Conservation (phyloP, 2,888 invertebrate genomes). For the Thereva unica region DNA sequence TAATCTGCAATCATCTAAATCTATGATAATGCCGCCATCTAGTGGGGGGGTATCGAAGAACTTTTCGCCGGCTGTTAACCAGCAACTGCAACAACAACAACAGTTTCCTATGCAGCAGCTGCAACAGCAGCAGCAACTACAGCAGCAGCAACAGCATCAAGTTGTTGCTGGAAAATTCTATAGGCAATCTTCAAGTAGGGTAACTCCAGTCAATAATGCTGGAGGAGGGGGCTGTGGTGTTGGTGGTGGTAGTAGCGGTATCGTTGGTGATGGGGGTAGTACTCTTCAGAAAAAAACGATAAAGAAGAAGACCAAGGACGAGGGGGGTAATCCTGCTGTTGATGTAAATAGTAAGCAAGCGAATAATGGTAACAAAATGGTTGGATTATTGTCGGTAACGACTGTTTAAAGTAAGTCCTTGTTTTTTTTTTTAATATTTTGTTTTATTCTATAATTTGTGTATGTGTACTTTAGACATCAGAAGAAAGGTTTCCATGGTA, state of each 20-base stretch:
- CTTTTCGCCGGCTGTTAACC: constrained; percentile 57
- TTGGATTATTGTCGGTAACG: constrained; percentile 63
- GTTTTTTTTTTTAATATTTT: too few relatives aligned
- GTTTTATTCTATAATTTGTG: too few relatives aligned
- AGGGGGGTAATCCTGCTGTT: constrained; percentile 4
- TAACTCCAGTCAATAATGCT: not conserved
- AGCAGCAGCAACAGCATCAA: constrained; percentile 45
- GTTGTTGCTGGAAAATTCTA: constrained; percentile 25
- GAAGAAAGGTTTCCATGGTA: not conserved
- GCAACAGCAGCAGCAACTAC: constrained; percentile 45
- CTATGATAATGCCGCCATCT: constrained; percentile 16
- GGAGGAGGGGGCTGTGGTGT: not conserved
- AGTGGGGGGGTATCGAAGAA: not conserved
- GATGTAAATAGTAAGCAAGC: constrained; percentile 12
- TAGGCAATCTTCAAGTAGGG: not conserved
- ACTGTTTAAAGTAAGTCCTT: constrained; percentile 55
- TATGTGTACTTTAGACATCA: not conserved
- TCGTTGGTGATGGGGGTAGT: constrained; percentile 1
- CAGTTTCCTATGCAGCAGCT: constrained; percentile 44
- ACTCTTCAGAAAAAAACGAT: constrained; percentile 27
- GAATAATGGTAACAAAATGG: constrained; percentile 60
- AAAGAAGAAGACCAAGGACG: constrained; percentile 29
- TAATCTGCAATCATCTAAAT: constrained; percentile 33
- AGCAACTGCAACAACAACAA: constrained; percentile 58
- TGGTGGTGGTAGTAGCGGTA: not conserved